Evolutionary conservation across 2,888 invertebrate species (phyloP).

Genomic region (Gari tellinella): DNA sequence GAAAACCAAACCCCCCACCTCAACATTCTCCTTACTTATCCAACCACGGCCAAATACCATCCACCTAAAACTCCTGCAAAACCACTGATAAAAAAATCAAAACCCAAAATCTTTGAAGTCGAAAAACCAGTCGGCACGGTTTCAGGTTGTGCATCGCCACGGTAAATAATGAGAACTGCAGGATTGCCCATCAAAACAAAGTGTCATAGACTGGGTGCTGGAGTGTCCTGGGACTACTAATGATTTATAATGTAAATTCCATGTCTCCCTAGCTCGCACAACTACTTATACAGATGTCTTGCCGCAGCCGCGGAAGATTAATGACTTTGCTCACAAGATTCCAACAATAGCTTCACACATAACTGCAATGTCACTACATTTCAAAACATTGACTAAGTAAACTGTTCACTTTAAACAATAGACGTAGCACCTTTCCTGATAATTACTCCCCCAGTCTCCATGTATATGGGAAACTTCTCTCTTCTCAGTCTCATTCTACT

Average conservation of each 20-base stretch:
- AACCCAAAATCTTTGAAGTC: constrained; percentile 39
- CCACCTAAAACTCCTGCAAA: constrained; percentile 6
- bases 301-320: too few species aligned
- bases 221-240: constrained; percentile 49
- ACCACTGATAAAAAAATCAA: too few species aligned
- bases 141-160: constrained; percentile 38
- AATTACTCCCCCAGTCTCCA: too few species aligned
- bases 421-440: too few species aligned
- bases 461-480: too few species aligned
- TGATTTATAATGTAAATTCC: constrained; percentile 56
- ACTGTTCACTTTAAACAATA: too few species aligned
- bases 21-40: constrained; percentile 7
- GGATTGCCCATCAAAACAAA: constrained; percentile 56
- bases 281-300: too few species aligned
- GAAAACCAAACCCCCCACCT: constrained; percentile 26
- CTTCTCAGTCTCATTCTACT: too few species aligned
- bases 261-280: constrained; percentile 2
- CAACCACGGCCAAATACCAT: constrained; percentile 23
- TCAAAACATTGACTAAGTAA: too few species aligned
- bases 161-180: constrained; percentile 46
- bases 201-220: constrained; percentile 43
- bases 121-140: constrained; percentile 47
- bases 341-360: too few species aligned
- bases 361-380: too few species aligned
- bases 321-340: too few species aligned